These are phyloP conservation scores for Ischnus inquisitorius DNA, from an alignment of 2,888 invertebrate species.

Conservation along the genomic window DNA sequence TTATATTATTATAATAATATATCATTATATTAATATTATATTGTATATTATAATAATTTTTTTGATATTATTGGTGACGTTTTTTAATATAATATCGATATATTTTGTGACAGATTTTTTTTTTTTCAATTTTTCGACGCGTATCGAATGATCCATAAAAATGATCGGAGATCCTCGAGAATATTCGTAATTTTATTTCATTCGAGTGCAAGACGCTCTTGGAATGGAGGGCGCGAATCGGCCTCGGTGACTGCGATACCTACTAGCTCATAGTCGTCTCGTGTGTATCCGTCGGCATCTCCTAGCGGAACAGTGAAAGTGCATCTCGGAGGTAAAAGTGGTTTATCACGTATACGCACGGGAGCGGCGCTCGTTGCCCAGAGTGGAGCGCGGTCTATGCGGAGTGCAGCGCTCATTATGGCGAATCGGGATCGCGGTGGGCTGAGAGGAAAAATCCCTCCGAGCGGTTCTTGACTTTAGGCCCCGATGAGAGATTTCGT, in stretches of 20 bases:
- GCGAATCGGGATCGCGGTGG: conserved; percentile 77
- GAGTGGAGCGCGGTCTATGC: conserved; percentile 9
- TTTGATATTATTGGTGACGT: no score
- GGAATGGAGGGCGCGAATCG: not conserved
- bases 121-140: not conserved
- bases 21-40: no score
- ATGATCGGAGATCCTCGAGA: no score
- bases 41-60: no score
- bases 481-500: not conserved
- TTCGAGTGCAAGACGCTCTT: not conserved
- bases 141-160: not conserved
- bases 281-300: conserved; percentile 69
- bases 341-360: conserved; percentile 75
- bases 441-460: not conserved
- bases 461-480: conserved; percentile 3
- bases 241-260: not conserved
- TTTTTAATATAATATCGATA: no score
- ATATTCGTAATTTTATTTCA: no score
- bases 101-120: no score
- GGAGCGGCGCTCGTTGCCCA: conserved; percentile 64
- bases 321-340: conserved; percentile 81
- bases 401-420: conserved; percentile 74
- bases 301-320: conserved; percentile 83
- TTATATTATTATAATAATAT: no score
- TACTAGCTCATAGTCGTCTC: conserved; percentile 5